Base-by-base conservation (phyloP, 2,888 invertebrate species). In the Lasioglossum morio region DNA sequence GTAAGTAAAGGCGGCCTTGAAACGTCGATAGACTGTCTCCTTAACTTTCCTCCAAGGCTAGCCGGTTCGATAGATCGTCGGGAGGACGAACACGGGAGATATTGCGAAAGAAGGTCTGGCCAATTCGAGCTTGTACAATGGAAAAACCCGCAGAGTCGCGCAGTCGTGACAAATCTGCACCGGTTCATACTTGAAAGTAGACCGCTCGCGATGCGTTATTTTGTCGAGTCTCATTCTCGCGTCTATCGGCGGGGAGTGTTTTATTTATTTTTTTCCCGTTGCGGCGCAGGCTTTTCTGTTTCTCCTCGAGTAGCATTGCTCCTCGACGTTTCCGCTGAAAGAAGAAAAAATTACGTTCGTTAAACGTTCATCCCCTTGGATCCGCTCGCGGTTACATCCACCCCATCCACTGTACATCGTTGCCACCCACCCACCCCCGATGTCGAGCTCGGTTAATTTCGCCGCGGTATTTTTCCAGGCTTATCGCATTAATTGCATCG, bases 401-500 rank as follows among this genome's bases (percentile, higher is more conserved):
- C 10, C 10, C 23, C 34, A 1, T 27, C 10, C 63, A 23, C 10
- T 37, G 34, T 34, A 10, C 23, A n/a, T 37, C 34, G 37, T 19
- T 37, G 2, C 34, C 23, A 4, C 30, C 34, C 19, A 7, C 34
- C 34, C 34, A 34, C 30, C 34, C 14, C 34, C 46, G 34, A 43
- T 40, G 12, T 37, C 10, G 75, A 30, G 72, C 69, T 74, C 80
- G 87, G 82, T 87, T 90, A 87, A 91, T 89, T 91, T 91, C 53
- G 73, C 87, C 73, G 69, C 82, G 81, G 80, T 86, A 87, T 89
- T 90, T 89, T 89, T 91, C 84, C 81, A 86, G 53, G 86, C 84
- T 91, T 90, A 89, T 91, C 89, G 89, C 83, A 81, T 89, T 91
- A 89, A 90, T 90, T 89, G 89, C 90, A 69, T 72, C 73, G 82